Percentiles rank a stretch among this genome's conserved stretches.
phyloP scores from a whole-genome alignment of 2,797 vertebrate genomes.

The Acanthurus tractus region DNA sequence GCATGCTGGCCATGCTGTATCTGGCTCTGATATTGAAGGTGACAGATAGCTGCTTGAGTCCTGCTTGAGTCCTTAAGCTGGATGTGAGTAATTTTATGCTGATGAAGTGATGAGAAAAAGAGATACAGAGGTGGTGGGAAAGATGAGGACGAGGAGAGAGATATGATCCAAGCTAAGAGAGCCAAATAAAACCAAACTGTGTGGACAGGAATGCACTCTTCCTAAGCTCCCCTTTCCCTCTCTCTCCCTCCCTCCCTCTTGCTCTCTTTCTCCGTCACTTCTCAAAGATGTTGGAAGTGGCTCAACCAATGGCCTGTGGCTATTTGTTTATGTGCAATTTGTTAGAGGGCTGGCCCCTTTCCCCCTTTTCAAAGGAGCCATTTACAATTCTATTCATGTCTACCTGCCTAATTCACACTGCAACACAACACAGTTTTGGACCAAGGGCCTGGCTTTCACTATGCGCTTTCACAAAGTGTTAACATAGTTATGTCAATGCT shows the following conservation, averaged over 20 bases:
- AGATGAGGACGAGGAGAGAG: constrained; percentile 43
- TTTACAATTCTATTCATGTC: constrained; percentile 79
- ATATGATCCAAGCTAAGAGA: constrained; percentile 48
- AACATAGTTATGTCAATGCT: constrained; percentile 44
- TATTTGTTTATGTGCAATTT: constrained; percentile 82
- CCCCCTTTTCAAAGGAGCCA: constrained; percentile 63
- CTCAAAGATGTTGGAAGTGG: constrained; percentile 63
- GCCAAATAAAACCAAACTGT: constrained; percentile 73
- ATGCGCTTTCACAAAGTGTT: constrained; percentile 35
- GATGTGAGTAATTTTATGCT: neutral
- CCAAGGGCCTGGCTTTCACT: constrained; percentile 38
- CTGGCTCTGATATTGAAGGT: neutral
- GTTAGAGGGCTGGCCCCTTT: constrained; percentile 68
- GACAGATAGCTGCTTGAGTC: neutral
- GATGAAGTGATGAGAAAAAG: constrained; percentile 24
- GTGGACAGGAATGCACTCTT: constrained; percentile 72
- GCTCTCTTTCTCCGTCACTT: constrained; percentile 45
- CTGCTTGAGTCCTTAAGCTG: constrained; percentile 16
- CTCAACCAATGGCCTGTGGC: constrained; percentile 65
- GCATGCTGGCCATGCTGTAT: neutral
- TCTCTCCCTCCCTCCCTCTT: constrained; percentile 15
- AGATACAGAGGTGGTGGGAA: constrained; percentile 22
- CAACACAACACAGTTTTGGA: constrained; percentile 51
- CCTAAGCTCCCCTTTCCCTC: constrained; percentile 31
- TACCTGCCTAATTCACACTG: constrained; percentile 68